Evolutionary conservation across 2,888 invertebrate genomes (phyloP), one percentile per base, ranked within the genome.

Genomic region (Patella depressa): DNA sequence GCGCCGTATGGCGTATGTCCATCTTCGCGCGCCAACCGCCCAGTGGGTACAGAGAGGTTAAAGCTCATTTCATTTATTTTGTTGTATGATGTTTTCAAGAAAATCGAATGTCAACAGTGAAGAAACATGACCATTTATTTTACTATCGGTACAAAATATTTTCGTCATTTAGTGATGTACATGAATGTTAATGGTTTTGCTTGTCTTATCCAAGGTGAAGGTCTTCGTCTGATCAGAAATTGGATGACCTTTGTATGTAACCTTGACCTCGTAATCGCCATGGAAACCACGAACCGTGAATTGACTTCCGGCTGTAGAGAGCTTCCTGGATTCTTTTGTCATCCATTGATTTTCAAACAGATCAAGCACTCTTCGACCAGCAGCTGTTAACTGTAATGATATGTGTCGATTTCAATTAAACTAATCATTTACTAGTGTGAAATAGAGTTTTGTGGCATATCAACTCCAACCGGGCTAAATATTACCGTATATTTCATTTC

Each of bases 321-420:
- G 71, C 17, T 53, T 75, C 59, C 75, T 74, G 12, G 74, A 73
- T 24, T 75, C 79, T 17, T 79, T 74, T 45, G 79, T 79, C 79
- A 79, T 79, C 79, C 79, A 79, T 59, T 74, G 55, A 70, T 73
- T 74, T 71, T 79, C 76, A 4, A 74, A 65, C 59, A 77, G 72
- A 24, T 77, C 76, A 74, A 77, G 55, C 59, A 59, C 59, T 11
- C 72, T 53, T 7, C 55, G 74, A 17, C 76, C 79, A 12, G 75
- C 76, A 24, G 74, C 73, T 9, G 57, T 79, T 71, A 73, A 19
- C 79, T 72, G 57, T 29, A 15, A 55, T 3, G n/a, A 7, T 12
- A 53, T 45, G 2, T 71, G 19, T 3, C 7, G 34, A 34, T 3
- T 34, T 7, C 45, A 45, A 45, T 45, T 45, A 45, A 1, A 45